These are phyloP conservation scores for Spisula solida DNA, from an alignment of 2,888 invertebrate genomes.

Conservation along the genomic window DNA sequence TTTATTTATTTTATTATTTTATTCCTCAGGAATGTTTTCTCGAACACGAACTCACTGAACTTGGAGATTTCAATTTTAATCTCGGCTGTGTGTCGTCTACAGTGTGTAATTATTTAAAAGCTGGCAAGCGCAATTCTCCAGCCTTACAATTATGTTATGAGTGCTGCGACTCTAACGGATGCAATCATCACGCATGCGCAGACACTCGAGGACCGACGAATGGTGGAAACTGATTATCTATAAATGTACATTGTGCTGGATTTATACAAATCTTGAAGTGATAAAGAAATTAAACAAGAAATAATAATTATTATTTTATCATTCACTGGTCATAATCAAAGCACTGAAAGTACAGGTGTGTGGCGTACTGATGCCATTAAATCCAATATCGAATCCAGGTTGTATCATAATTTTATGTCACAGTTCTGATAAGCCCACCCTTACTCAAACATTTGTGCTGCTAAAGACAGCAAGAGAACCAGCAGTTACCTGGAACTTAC, in stretches of 20 bases:
- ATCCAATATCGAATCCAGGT: no score
- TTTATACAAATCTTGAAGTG: no score
- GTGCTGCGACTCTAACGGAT: constrained; percentile 64
- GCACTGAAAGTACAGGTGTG: no score
- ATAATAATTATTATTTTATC: no score
- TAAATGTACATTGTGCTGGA: background rate
- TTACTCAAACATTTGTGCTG: no score
- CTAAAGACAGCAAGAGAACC: no score
- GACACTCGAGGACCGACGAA: constrained; percentile 42
- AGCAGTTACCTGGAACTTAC: no score
- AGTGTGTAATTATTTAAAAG: constrained; percentile 48
- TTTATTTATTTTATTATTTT: background rate
- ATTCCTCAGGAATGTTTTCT: constrained; percentile 59
- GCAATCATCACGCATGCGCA: constrained; percentile 62
- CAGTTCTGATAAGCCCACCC: no score
- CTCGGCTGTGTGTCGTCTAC: constrained; percentile 50
- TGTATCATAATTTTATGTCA: no score
- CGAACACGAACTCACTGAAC: constrained; percentile 55
- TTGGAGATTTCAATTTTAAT: constrained; percentile 51
- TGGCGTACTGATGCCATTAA: no score
- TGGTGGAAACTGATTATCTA: background rate
- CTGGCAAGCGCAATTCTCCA: background rate
- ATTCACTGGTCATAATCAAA: no score
- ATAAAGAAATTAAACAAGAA: no score
- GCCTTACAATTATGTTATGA: constrained; percentile 64